Evolutionary conservation across 1,140 invertebrate species (phyloP), one percentile per base, ranked within the genome.

Genomic region (Bombus vancouverensis): DNA sequence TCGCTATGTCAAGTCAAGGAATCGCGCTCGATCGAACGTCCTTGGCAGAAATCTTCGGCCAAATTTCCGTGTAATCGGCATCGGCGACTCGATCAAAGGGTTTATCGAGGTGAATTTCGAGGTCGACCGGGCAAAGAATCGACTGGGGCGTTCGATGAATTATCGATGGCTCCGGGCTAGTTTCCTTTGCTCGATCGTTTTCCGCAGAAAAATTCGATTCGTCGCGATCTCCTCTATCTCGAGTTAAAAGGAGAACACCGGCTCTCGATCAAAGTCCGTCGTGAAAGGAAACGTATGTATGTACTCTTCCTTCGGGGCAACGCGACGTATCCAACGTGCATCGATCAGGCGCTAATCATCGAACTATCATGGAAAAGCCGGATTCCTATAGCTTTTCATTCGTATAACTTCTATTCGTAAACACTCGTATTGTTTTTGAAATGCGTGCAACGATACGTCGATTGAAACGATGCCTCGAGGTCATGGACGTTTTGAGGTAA

Each of bases 191-290:
- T 39, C 8, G 59, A 22, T 71, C 39, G 62, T 75, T 71, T 76
- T 81, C 59, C 53, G 47, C 22, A 75, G 32, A 72, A 59, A 74
- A 59, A 76, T 44, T 76, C 68, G 39, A 62, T 80, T 65, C 78
- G 68, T 10, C 66, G 15, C 3, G 32, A 9, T 34, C 32, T 22
- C 34, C 28, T 62, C 18, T 62, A 62, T 47, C 76, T 71, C 68
- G 59, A 79, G 74, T 89, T 88, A 86, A 89, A 79, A 79, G 77
- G 59, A 34, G 74, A 88, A 88, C 81, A 77, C 47, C n/a, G 71
- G 57, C 22, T 32, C 44, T 88, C 87, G 47, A 87, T 87, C 85
- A 74, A 74, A 81, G 85, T 71, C 28, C 8, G 25, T 15, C 34
- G 25, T 53, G 12, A 53, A 25, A 32, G 42, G 28, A 10, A 28